Evolutionary conservation across 2,888 invertebrate genomes (phyloP).

Genomic region (Xanthia togata): DNA sequence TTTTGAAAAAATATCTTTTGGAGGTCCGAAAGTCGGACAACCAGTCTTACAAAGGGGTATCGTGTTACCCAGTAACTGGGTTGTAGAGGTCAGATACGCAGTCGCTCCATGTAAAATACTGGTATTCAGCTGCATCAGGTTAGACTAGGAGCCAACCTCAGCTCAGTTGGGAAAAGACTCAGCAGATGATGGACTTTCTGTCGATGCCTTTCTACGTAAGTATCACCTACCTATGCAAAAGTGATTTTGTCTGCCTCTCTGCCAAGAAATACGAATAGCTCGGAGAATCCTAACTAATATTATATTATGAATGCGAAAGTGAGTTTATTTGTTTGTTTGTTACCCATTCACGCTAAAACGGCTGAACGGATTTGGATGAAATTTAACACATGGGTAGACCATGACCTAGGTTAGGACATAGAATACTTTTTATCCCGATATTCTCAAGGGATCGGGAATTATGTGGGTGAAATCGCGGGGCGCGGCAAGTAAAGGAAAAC

Average conservation of each 20-base stretch:
- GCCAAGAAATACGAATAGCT: neutral
- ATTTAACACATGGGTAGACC: no score
- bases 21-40: neutral
- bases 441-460: no score
- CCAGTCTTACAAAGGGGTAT: neutral
- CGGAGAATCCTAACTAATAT: neutral
- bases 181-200: neutral
- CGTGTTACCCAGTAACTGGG: neutral
- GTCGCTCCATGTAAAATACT: neutral
- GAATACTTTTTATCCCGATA: no score
- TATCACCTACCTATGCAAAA: no score
- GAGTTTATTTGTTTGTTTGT: neutral
- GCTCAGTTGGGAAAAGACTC: neutral
- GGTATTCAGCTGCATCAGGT: neutral
- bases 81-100: neutral
- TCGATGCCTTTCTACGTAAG: neutral
- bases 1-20: neutral
- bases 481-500: no score
- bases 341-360: neutral
- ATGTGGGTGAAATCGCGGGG: no score
- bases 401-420: no score
- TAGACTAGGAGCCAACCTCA: neutral
- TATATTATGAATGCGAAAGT: no score
- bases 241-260: no score
- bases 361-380: neutral